Base-by-base conservation (phyloP, 2,797 vertebrate species). In the Galaxias olidus region DNA sequence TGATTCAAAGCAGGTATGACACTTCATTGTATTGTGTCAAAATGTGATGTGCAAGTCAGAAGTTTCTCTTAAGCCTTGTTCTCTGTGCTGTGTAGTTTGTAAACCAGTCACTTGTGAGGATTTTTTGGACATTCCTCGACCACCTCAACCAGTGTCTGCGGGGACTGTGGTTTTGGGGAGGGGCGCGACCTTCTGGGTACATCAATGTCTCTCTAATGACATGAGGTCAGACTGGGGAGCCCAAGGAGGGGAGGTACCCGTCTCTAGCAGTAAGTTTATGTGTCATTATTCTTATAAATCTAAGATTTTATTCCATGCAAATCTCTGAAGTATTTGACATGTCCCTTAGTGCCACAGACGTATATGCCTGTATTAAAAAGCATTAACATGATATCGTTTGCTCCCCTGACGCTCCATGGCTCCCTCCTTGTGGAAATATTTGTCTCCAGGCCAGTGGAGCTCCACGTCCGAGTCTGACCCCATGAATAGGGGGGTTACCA, bases 401-500 rank as follows among this genome's bases (percentile, higher is more conserved):
- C 30, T 30, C 51, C 30, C 54, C 47, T 47, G 4, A 9, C 46
- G 13, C 45, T 42, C 4, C 15, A 18, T 42, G 30, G 3, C 1
- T 18, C 50, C 15, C 15, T 20, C 18, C 45, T 20, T 4, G 12
- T 20, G 43, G 55, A 9, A 43, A 43, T 41, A 42, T 17, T 54
- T 42, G 15, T 17, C 57, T 50, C 30, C 48, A 65, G 50, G 30
- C 55, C 74, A 71, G 61, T 88, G 87, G 4, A 93, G 91, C 80
- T 93, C 88, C 75, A 92, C 93, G 63, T 92, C 93, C 0, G 92
- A 94, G 63, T 79, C 91, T 0, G 90, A 95, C 74, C 91, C 91
- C 17, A 93, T 92, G 91, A 95, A 91, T 78, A 93, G 93, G 75
- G 87, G 88, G 19, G 88, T 90, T 46, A 84, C 93, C 83, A 90